Conservation (phyloP, 2,797 vertebrate genomes). For the Cheirogaleus major region DNA sequence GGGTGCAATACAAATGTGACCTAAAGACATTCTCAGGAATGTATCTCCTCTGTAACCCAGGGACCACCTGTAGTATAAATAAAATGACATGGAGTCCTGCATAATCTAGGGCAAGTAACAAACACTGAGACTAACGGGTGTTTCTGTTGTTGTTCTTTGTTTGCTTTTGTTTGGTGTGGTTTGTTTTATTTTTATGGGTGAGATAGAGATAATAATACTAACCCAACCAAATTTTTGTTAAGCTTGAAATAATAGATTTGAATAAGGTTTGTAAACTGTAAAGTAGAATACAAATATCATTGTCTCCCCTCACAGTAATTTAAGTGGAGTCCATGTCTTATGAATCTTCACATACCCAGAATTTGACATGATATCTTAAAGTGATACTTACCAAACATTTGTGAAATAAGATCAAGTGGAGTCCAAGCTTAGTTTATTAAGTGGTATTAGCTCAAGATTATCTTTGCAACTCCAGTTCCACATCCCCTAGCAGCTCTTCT, state of each 20-base stretch:
- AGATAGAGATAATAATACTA: neutral
- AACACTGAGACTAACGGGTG: neutral
- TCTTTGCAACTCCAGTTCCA: neutral
- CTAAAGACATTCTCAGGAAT: neutral
- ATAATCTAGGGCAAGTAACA: neutral
- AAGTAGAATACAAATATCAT: neutral
- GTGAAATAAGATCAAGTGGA: neutral
- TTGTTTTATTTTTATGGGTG: neutral
- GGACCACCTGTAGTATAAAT: neutral
- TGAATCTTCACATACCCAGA: neutral
- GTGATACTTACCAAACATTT: neutral
- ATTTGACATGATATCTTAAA: neutral
- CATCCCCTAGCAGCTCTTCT: neutral
- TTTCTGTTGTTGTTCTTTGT: neutral
- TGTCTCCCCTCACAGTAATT: neutral
- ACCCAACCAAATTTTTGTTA: neutral
- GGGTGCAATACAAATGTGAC: neutral
- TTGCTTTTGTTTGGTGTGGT: neutral
- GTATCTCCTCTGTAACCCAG: neutral
- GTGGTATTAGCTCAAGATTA: neutral
- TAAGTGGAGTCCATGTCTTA: neutral
- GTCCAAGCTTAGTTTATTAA: neutral
- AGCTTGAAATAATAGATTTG: neutral
- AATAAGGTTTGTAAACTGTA: neutral
- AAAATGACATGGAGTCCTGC: neutral